Percentiles rank a stretch among this genome's conserved stretches.
Conservation (phyloP, 53 echinoderm and acorn worm genomes). For the Patiria pectinifera region DNA sequence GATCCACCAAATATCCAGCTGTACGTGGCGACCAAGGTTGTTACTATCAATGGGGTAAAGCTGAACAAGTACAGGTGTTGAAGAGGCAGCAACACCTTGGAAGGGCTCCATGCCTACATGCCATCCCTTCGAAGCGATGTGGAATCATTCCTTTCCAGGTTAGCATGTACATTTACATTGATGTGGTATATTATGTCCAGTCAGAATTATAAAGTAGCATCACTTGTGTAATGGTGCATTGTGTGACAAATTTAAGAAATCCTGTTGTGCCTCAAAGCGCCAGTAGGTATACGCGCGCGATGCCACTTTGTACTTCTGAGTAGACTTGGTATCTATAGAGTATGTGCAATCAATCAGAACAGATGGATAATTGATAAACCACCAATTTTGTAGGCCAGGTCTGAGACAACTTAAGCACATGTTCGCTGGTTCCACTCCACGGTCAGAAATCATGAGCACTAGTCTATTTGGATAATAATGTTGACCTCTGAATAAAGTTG, state of each 20-base stretch:
- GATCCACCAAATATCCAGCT: slow-evolving; percentile 74
- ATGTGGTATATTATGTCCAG: background rate
- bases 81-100: slow-evolving; percentile 62
- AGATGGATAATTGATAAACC: slow-evolving; percentile 7
- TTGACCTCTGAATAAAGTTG: background rate
- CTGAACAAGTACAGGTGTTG: slow-evolving; percentile 68
- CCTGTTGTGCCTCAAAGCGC: background rate
- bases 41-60: slow-evolving; percentile 64
- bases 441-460: slow-evolving; percentile 8
- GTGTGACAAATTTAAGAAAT: slow-evolving; percentile 10
- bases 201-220: no score
- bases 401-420: slow-evolving; percentile 1
- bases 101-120: slow-evolving; percentile 66
- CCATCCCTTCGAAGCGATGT: slow-evolving; percentile 70
- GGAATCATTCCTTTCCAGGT: slow-evolving; percentile 73
- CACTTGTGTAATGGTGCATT: slow-evolving; percentile 13
- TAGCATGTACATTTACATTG: slow-evolving; percentile 10
- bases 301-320: slow-evolving; percentile 1
- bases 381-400: background rate
- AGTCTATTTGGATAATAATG: slow-evolving; percentile 9
- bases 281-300: background rate
- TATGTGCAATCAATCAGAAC: slow-evolving; percentile 3
- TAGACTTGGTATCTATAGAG: slow-evolving; percentile 13
- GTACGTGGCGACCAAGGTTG: slow-evolving; percentile 65
- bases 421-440: slow-evolving; percentile 7